Evolutionary conservation across 2,888 invertebrate genomes (phyloP).

Genomic region (Emmelina monodactyla): DNA sequence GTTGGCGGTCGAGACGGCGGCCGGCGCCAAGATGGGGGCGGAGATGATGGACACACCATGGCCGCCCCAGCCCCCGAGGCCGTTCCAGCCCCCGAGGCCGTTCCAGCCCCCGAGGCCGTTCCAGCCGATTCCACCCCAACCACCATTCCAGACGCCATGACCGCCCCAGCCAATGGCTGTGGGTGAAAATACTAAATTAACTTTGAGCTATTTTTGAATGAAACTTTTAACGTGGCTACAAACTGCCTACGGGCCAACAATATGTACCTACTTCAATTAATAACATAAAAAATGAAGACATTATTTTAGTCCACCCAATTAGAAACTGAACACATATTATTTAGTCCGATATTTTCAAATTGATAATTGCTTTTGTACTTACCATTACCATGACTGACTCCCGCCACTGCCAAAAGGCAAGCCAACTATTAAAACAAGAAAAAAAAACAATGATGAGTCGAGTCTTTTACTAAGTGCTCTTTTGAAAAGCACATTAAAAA

Average conservation of each 20-base stretch:
- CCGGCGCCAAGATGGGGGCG: conserved; percentile 28
- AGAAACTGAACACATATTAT: too few species aligned
- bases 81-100: conserved; percentile 15
- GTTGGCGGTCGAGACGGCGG: conserved; percentile 41
- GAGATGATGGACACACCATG: conserved; percentile 21
- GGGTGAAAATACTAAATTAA: too few species aligned
- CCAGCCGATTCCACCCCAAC: conserved; percentile 4
- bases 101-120: conserved; percentile 11
- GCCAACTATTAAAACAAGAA: conserved; percentile 26
- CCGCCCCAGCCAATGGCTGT: conserved; percentile 16
- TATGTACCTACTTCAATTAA: too few species aligned
- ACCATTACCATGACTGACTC: conserved; percentile 20
- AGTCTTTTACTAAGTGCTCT: too few species aligned
- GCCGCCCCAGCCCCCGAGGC: too few species aligned
- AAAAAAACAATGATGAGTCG: background rate
- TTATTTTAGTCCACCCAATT: too few species aligned
- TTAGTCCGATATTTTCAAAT: too few species aligned
- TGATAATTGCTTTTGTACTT: too few species aligned
- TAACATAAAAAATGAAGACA: too few species aligned
- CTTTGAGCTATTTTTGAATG: too few species aligned
- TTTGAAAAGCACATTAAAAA: conserved; percentile 1
- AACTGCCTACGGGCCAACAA: too few species aligned
- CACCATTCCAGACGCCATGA: conserved; percentile 2
- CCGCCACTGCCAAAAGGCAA: conserved; percentile 37
- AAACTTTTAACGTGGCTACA: too few species aligned